Conservation (phyloP, 2,888 invertebrate species). For the Oscheius sp. region DNA sequence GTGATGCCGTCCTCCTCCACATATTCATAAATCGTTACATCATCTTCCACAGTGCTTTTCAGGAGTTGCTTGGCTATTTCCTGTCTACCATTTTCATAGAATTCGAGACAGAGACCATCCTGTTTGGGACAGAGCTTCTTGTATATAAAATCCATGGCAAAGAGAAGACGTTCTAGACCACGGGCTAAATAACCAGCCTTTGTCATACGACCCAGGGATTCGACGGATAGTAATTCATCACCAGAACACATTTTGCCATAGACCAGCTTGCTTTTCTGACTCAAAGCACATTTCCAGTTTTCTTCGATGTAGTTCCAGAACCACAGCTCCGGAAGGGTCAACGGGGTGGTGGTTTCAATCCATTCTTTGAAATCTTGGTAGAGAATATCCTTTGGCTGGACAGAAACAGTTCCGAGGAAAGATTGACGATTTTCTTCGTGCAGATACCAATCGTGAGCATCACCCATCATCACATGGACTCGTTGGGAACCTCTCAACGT, state of each 20-base stretch:
- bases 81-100: slow-evolving; percentile 62
- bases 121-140: slow-evolving; percentile 59
- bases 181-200: slow-evolving; percentile 63
- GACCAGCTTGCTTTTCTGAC: slow-evolving; percentile 55
- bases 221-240: slow-evolving; percentile 62
- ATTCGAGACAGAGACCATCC: slow-evolving; percentile 65
- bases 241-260: slow-evolving; percentile 67
- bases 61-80: slow-evolving; percentile 54
- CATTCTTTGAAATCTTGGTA: slow-evolving; percentile 63
- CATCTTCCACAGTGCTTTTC: slow-evolving; percentile 56
- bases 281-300: slow-evolving; percentile 61
- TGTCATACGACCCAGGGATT: slow-evolving; percentile 61
- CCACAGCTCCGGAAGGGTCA: slow-evolving; percentile 67
- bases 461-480: slow-evolving; percentile 66
- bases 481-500: slow-evolving; percentile 8
- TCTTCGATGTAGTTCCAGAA: slow-evolving; percentile 54
- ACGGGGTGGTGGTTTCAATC: slow-evolving; percentile 62
- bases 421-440: slow-evolving; percentile 36
- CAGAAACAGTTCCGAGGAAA: slow-evolving; percentile 62
- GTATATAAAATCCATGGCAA: slow-evolving; percentile 63
- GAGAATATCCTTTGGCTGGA: slow-evolving; percentile 63
- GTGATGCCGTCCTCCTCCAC: slow-evolving; percentile 29
- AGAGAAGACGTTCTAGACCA: slow-evolving; percentile 62
- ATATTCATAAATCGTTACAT: slow-evolving; percentile 65
- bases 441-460: slow-evolving; percentile 67